Conservation (phyloP, 2,797 vertebrate species). For the Steatocranus sp. region DNA sequence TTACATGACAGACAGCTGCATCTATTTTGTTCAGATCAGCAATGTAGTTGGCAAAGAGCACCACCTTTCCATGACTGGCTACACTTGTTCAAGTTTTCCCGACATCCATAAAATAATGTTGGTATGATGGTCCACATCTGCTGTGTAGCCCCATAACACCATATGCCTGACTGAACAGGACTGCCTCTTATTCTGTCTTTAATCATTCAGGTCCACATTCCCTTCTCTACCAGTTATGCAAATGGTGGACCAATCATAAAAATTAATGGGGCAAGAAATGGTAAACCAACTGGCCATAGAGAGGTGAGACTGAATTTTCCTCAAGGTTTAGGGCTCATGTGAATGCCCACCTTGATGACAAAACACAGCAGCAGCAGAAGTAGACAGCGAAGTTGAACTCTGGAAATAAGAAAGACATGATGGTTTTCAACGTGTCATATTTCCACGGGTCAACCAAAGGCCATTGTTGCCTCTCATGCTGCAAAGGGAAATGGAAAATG, state of each 20-base stretch:
- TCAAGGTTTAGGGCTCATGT: slow-evolving; percentile 46
- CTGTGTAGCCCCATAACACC: slow-evolving; percentile 20
- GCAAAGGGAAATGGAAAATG: slow-evolving; percentile 29
- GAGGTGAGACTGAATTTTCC: slow-evolving; percentile 17
- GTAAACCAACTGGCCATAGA: slow-evolving; percentile 52
- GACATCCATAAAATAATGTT: slow-evolving; percentile 20
- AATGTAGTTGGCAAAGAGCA: not conserved
- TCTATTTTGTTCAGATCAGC: slow-evolving; percentile 2
- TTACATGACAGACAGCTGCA: not conserved
- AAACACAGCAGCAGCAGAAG: slow-evolving; percentile 28
- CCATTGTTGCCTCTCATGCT: slow-evolving; percentile 14
- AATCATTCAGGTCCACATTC: slow-evolving; percentile 44
- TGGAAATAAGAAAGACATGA: slow-evolving; percentile 39
- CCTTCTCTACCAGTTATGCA: slow-evolving; percentile 50
- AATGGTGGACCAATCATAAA: slow-evolving; percentile 59
- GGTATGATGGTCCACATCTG: slow-evolving; percentile 34
- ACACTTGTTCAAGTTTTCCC: slow-evolving; percentile 26
- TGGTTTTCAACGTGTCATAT: slow-evolving; percentile 51
- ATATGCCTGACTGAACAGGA: slow-evolving; percentile 5
- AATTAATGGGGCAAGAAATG: slow-evolving; percentile 56
- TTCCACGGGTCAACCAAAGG: slow-evolving; percentile 59
- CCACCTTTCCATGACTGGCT: not conserved
- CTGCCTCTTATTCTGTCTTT: slow-evolving; percentile 27
- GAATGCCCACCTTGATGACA: slow-evolving; percentile 29
- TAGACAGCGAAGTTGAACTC: slow-evolving; percentile 11